A percentile compares a stretch with the other conserved stretches of the same genome.
These are phyloP conservation scores for Danio choprae DNA, from an alignment of 2,797 vertebrate species.

Conservation along the genomic window DNA sequence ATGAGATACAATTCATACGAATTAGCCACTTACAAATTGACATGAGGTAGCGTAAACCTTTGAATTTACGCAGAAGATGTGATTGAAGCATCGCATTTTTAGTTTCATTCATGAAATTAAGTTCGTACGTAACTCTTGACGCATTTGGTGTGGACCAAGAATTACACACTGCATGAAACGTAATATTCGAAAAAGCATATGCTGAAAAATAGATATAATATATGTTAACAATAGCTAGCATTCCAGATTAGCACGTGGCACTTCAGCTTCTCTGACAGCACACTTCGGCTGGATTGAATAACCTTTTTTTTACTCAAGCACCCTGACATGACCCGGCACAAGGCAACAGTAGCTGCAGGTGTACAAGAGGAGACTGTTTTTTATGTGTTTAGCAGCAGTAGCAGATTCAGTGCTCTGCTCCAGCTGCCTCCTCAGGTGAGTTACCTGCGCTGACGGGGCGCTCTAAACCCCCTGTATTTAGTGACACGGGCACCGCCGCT, in stretches of 20 bases:
- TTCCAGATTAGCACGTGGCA: not conserved
- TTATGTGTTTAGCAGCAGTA: constrained; percentile 51
- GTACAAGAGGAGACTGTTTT: constrained; percentile 5
- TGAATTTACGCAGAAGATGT: no score
- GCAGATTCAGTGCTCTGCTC: constrained; percentile 70
- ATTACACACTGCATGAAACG: no score
- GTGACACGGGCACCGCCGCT: constrained; percentile 74
- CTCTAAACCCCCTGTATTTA: constrained; percentile 73
- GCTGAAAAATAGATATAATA: no score
- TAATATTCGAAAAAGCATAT: no score
- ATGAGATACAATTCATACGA: no score
- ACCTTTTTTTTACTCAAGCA: not conserved
- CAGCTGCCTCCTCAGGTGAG: constrained; percentile 63
- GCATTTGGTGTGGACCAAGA: no score
- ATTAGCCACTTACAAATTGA: no score
- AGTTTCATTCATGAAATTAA: no score
- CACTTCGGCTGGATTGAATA: not conserved
- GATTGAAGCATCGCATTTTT: no score
- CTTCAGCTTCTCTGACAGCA: not conserved
- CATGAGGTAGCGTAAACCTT: no score
- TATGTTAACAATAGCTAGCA: no score
- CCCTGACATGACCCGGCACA: not conserved
- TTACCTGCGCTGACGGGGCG: constrained; percentile 28
- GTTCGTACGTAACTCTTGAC: no score
- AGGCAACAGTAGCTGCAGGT: constrained; percentile 22